Evolutionary conservation across 2,113 vertebrate genomes (phyloP).

Genomic region (Notarius lentiginosus): DNA sequence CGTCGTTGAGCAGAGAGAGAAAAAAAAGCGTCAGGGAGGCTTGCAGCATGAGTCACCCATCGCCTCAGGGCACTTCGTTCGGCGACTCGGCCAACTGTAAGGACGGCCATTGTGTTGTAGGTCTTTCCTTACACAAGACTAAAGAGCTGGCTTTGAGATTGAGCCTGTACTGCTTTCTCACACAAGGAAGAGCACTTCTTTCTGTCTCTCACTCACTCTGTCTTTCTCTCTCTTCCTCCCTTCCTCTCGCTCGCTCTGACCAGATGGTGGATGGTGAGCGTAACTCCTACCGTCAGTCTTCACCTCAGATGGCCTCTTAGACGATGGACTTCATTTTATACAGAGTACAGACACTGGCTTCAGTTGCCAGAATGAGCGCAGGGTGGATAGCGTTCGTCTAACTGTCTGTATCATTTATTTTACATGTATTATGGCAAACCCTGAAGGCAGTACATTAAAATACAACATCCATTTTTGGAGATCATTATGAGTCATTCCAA

Average conservation of each 20-base stretch:
- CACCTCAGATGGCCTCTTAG: slow-evolving; percentile 46
- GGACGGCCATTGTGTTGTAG: slow-evolving; percentile 50
- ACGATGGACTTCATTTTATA: slow-evolving; percentile 15
- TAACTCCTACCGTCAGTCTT: slow-evolving; percentile 39
- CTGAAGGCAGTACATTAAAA: slow-evolving; percentile 1
- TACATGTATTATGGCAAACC: not conserved
- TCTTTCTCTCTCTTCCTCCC: not conserved
- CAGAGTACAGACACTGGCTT: slow-evolving; percentile 11
- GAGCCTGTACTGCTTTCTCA: slow-evolving; percentile 46
- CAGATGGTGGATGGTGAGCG: slow-evolving; percentile 45
- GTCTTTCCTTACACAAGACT: slow-evolving; percentile 32
- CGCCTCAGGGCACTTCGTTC: slow-evolving; percentile 45
- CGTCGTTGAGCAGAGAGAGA: slow-evolving; percentile 57
- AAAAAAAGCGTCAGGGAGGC: slow-evolving; percentile 54
- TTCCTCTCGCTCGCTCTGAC: slow-evolving; percentile 24
- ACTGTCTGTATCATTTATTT: slow-evolving; percentile 35
- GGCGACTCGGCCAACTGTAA: slow-evolving; percentile 53
- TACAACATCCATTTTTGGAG: not conserved
- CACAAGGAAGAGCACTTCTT: slow-evolving; percentile 37
- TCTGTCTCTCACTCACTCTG: slow-evolving; percentile 1
- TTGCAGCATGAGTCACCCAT: slow-evolving; percentile 71
- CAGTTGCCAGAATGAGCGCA: slow-evolving; percentile 6
- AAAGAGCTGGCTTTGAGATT: slow-evolving; percentile 39
- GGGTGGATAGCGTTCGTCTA: slow-evolving; percentile 15
- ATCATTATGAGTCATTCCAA: not conserved